Base-by-base conservation (phyloP, 2,797 vertebrate species). In the Semaprochilodus insignis region DNA sequence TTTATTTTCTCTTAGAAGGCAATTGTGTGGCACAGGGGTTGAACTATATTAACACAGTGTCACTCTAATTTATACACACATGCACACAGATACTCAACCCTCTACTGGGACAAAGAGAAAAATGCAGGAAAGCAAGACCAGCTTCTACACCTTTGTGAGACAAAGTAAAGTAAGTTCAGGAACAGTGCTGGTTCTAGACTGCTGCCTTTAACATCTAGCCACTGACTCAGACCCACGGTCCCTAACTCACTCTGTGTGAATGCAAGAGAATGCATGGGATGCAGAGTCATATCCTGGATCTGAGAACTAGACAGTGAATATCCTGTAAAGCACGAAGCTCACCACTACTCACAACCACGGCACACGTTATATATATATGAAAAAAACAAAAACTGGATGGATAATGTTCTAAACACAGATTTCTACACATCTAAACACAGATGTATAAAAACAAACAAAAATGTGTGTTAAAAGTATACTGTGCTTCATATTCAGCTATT, bases 1-100 rank as follows among this genome's bases (percentile, higher is more conserved):
- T 72, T 72, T 52, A 52, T 72, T 72, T 72, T 72, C 69, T 51
- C 44, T 71, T 71, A 69, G 44, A 51, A 2, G 40, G 44, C 67
- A 70, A 72, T 27, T 72, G 48, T 52, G 48, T 72, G 44, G 44
- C 44, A 52, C 23, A 25, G 17, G 48, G 67, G 13, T 71, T 15
- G 40, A 51, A 17, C 19, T 23, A 71, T 19, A 71, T 23, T 23
- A 40, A 70, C 67, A 70, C 21, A 72, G 27, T 36, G 31, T 48
- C n/a, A 25, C 44, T 72, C 13, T 65, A 72, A 25, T 23, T 71
- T 27, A 51, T 40, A 70, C 8, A 69, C 66, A 69, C 34, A 69
- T 6, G 11, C 16, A 57, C 55, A 57, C 55, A 57, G 3, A 57
- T 14, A 55, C 13, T 4, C 13, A 55, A 31, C 31, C 31, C 1